A percentile compares a stretch with the other conserved stretches of the same genome.
These are phyloP conservation scores for Tiaroga cobitis DNA, from an alignment of 2,797 vertebrate species.

Conservation along the genomic window DNA sequence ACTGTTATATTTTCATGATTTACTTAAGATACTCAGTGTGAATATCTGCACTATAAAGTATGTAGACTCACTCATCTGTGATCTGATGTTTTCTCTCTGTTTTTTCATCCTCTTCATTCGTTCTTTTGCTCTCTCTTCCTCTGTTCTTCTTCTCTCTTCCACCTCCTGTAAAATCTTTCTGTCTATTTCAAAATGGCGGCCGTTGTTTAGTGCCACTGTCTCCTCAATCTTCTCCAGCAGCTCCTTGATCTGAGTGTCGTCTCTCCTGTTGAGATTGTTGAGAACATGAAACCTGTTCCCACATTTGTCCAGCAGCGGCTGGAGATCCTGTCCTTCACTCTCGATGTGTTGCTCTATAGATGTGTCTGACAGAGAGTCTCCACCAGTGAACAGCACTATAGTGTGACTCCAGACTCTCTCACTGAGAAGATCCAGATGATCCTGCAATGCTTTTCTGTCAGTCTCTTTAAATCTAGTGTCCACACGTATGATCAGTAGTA, in stretches of 20 bases:
- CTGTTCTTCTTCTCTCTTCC: neutral
- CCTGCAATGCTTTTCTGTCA: neutral
- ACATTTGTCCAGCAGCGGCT: conserved; percentile 14
- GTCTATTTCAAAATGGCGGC: neutral
- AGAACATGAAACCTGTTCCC: neutral
- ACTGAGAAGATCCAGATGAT: neutral
- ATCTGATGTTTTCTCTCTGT: neutral
- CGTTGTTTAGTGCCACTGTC: conserved; percentile 6
- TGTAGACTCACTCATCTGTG: too few relatives aligned
- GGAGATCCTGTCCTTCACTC: conserved; percentile 7
- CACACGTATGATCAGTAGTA: neutral
- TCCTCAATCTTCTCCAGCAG: conserved; percentile 26
- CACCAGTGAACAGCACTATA: neutral
- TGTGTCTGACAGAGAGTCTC: conserved; percentile 7
- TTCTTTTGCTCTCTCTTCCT: neutral
- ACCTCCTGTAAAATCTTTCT: neutral
- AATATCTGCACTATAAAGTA: too few relatives aligned
- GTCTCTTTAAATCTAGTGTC: rapidly evolving
- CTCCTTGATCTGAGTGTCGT: too few relatives aligned
- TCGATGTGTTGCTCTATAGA: conserved; percentile 29
- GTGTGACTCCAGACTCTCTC: conserved; percentile 33
- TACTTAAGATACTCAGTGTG: neutral
- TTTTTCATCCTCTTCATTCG: neutral
- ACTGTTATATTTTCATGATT: too few relatives aligned
- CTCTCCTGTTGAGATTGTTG: too few relatives aligned